phyloP scores from a whole-genome alignment of 2,888 invertebrate genomes.

The Apodemia mormo region DNA sequence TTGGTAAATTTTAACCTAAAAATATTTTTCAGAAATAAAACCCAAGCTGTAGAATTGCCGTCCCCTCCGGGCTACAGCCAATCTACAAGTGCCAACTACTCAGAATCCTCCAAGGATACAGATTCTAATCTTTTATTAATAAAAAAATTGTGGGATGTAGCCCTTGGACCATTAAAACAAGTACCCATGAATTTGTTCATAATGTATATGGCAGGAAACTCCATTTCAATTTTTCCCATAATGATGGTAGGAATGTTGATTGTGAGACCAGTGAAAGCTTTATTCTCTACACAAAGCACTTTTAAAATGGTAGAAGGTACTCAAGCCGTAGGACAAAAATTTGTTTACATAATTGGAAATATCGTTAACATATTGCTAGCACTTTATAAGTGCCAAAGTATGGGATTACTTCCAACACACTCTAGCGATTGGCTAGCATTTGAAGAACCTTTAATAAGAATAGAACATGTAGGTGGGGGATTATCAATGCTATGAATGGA shows the following conservation, averaged over 20 bases:
- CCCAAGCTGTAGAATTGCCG: conserved; percentile 80
- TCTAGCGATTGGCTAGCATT: conserved; percentile 99
- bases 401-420: conserved; percentile 98
- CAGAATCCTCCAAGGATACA: conserved; percentile 90
- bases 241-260: conserved; percentile 99
- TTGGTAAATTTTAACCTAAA: background rate
- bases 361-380: conserved; percentile 94
- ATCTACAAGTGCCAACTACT: conserved; percentile 86
- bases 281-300: conserved; percentile 93
- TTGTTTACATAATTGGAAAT: conserved; percentile 96
- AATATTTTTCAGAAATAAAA: conserved; percentile 51
- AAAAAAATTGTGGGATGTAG: conserved; percentile 98
- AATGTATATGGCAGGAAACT: conserved; percentile 99
- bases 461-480: conserved; percentile 94
- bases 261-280: conserved; percentile 96
- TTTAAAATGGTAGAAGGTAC: conserved; percentile 97
- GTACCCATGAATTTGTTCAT: conserved; percentile 99
- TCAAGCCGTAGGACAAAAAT: conserved; percentile 93
- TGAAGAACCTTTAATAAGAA: conserved; percentile 92
- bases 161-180: conserved; percentile 96
- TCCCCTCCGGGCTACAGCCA: conserved; percentile 93
- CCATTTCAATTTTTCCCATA: conserved; percentile 99
- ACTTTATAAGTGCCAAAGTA: conserved; percentile 98
- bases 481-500: conserved; percentile 80
- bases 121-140: conserved; percentile 88